Evolutionary conservation across 35 echinoderm and acorn worm species (phyloP), one percentile per base, ranked within the genome.

Genomic region (Eucidaris tribuloides): DNA sequence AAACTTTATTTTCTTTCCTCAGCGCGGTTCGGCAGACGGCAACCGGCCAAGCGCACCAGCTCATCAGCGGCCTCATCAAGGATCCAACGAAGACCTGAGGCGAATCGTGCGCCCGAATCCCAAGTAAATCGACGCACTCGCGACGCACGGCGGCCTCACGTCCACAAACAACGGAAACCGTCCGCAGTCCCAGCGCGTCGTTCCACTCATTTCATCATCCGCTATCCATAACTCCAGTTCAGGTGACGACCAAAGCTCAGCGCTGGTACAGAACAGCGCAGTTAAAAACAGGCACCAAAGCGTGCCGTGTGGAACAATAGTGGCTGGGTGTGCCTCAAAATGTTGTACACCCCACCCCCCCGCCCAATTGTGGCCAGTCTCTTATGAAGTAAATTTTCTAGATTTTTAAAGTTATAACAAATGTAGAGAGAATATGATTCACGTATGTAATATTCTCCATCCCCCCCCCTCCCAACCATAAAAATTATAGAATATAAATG

Each of bases 21-120:
- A n/a, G n/a, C 93, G 96, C 83, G 96, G 96, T n/a, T 99, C 96
- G 50, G 96, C 91, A 46, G 96, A 99, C 68, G n/a, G 87, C 96
- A 31, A 99, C 96, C 41, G 76, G 96, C 0, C 96, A 99, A 56
- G 96, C 96, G 43, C 81, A 89, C 46, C 96, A 99, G 45, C 87
- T 99, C 15, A 99, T 99, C 68, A 93, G 82, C 14, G 96, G 87
- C 25, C 87, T 99, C 4, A 99, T 99, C 77, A 99, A 99, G 79
- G 96, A 99, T 49, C 96, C 96, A 17, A 87, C 93, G 22, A 89
- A 93, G 57, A 91, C 93, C 78, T 85, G 93, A n/a, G 70, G 79
- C 7, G 91, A 99, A 33, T 82, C 93, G n/a, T 78, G 93, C 39
- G 78, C 82, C 31, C 89, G 88, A 63, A 57, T 92, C n/a, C n/a